Base-by-base conservation (phyloP, 2,888 invertebrate species). In the Macrophya alboannulata region DNA sequence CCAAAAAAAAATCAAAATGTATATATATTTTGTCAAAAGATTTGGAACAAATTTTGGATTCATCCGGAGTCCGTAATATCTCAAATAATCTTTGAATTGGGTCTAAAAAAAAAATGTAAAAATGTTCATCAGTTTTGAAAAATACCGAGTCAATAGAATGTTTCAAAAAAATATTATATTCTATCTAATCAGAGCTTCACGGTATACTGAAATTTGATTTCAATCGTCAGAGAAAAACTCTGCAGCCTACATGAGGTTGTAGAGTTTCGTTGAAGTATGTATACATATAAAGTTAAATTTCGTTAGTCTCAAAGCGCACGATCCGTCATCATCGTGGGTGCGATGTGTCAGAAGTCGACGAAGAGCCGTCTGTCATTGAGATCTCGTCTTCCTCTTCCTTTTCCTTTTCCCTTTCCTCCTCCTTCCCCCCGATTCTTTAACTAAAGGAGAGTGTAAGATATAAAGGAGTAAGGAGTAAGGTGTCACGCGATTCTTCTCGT, bases 261-360 rank as follows among this genome's bases (percentile, higher is more conserved):
- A 21, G 12, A 25, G 25, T 4, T 55, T 25, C 17, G 10, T 3
- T 25, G 25, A 62, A 62, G 62, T 62, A 31, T 31, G 3, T 31
- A 31, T 3, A 12, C 10, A 12, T 0, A 62, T 62, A 62, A 45
- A 12, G 21, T 74, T 74, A 45, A 74, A 51, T 77, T 77, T n/a
- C 10, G 51, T 77, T 25, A 77, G 9, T 55, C 77, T 25, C 25
- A n/a, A 77, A 48, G 31, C 9, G 55, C 81, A 55, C 62, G n/a
- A 81, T 81, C 81, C 59, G 81, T 81, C 81, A 62, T 81, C 37
- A 81, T 81, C 62, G 12, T 21, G 9, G 45, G 43, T 43, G 40
- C 43, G 25, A 62, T 81, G 31, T 81, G 81, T 81, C 81, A 81
- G 62, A 62, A 40, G 40, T 17, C 40, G 55, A 40, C 37, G 40